Base-by-base conservation (phyloP, 1,140 invertebrate genomes). In the Drosophila malerkotliana region DNA sequence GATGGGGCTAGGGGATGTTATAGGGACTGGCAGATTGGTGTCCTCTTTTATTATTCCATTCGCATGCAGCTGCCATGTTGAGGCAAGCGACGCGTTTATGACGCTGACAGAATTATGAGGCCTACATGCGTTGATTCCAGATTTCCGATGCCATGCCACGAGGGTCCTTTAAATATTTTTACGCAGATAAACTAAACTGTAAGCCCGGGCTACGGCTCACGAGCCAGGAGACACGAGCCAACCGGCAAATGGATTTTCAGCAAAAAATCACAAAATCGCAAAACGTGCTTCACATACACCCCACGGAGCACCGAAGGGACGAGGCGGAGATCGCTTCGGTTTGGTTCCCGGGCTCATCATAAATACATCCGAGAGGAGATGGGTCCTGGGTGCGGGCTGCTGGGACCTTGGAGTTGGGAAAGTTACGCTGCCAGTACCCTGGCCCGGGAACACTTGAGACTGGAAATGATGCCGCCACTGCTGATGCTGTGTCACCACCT, bases 61-160 rank as follows among this genome's bases (percentile, higher is more conserved):
- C 83, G 67, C 83, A 88, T 88, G 83, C 83, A 87, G 82, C 68
- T 60, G 75, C 79, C 82, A 88, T 82, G 83, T 83, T 79, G 76
- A 87, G 83, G 75, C 83, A 67, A 73, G 83, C 79, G 83, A 77
- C 82, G 83, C 83, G 83, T 88, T 88, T 88, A 88, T 88, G 79
- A 83, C 83, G 83, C 79, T 88, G 83, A 87, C 82, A 87, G 82
- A 87, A 87, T 87, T 87, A 87, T 87, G 83, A 88, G 82, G 82
- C 82, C 84, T 83, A 87, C 82, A 87, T 87, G 82, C 79, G 82
- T 83, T 87, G 82, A 87, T 87, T 87, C 73, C 83, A 78, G 82
- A 82, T 88, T 87, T 78, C 58, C 80, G 78, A 88, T 88, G 74
- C 49, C 26, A 39, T 49, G 60, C 74, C 72, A 66, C 71, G 73